Percentiles rank a stretch among this genome's conserved stretches.
phyloP scores from a whole-genome alignment of 2,797 vertebrate species.

The Lacerta bilineata region DNA sequence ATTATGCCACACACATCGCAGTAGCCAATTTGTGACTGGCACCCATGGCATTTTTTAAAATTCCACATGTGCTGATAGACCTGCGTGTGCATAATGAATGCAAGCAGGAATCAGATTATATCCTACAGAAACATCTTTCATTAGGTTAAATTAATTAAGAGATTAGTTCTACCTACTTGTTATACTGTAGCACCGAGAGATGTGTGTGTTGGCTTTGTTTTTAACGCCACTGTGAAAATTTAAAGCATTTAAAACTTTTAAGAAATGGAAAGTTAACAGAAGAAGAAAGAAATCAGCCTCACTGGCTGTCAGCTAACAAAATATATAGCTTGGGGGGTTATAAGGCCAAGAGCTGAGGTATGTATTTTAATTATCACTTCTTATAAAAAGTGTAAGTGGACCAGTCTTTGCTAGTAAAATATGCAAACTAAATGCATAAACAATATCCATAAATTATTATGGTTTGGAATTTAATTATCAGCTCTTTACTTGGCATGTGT shows the following conservation, averaged over 20 bases:
- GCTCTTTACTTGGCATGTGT: conserved; percentile 1
- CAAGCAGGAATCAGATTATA: background rate
- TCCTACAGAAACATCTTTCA: background rate
- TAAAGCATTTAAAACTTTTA: background rate
- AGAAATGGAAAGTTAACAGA: no score
- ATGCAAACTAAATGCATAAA: conserved; percentile 24
- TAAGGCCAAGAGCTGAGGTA: background rate
- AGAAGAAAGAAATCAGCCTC: conserved; percentile 16
- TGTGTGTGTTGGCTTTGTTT: background rate
- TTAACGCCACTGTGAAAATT: background rate
- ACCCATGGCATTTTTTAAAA: no score
- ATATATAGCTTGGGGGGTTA: conserved; percentile 16
- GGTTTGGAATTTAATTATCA: conserved; percentile 45
- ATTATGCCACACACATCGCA: no score
- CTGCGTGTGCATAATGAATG: background rate
- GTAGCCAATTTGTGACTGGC: no score
- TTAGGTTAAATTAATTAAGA: background rate
- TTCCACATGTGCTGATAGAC: no score
- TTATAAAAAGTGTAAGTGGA: conserved; percentile 27
- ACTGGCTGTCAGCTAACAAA: background rate
- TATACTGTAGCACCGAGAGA: background rate
- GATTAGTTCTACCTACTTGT: background rate
- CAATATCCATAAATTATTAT: conserved; percentile 51
- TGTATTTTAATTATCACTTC: conserved; percentile 7
- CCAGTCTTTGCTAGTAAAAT: background rate